Evolutionary conservation across 2,888 invertebrate genomes (phyloP).

Genomic region (Eulithis testata): DNA sequence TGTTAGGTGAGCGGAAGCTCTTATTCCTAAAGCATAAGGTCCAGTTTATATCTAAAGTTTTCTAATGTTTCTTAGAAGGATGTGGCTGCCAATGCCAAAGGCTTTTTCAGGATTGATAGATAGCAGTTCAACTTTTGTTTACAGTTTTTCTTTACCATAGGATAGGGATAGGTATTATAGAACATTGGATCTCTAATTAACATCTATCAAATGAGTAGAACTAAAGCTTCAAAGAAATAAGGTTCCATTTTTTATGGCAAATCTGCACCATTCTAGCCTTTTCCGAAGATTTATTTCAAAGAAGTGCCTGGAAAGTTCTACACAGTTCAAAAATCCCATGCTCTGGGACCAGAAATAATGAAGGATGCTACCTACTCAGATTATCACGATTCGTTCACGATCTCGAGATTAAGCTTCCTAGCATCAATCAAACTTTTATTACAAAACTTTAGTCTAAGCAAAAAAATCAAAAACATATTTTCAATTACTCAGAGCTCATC

Average conservation of each 20-base stretch:
- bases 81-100: constrained; percentile 24
- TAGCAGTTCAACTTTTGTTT: constrained; percentile 19
- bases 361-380: constrained; percentile 25
- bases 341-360: constrained; percentile 10
- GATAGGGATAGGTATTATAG: neutral
- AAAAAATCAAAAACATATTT: constrained; percentile 44
- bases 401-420: constrained; percentile 25
- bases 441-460: constrained; percentile 28
- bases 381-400: constrained; percentile 31
- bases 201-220: neutral
- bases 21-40: constrained; percentile 14
- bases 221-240: too few species aligned
- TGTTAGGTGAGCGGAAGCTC: constrained; percentile 24
- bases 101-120: constrained; percentile 26
- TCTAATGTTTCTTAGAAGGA: constrained; percentile 23
- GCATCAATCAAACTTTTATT: constrained; percentile 40
- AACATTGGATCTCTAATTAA: neutral
- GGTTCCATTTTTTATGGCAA: too few species aligned
- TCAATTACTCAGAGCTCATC: constrained; percentile 52
- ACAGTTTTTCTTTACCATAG: constrained; percentile 16
- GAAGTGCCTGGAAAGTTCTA: too few species aligned
- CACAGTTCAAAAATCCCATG: neutral
- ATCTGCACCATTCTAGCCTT: too few species aligned
- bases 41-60: constrained; percentile 8
- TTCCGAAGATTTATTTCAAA: too few species aligned